Evolutionary conservation across 2,797 vertebrate genomes (phyloP), one percentile per base, ranked within the genome.

Genomic region (Eospalax fontanierii): DNA sequence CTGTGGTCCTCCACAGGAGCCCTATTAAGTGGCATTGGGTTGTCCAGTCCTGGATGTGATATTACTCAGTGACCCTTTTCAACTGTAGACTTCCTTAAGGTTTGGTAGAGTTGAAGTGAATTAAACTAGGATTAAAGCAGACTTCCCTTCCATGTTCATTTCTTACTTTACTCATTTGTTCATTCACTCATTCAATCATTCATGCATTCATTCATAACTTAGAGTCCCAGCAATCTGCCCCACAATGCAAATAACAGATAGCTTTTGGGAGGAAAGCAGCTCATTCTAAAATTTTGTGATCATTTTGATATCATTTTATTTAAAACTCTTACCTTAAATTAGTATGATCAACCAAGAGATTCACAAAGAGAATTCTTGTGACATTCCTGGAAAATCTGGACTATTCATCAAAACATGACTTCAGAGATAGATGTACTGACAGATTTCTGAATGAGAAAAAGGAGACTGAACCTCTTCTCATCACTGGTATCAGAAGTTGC

Each of bases 341-440:
- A 68, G 61, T 16, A 82, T 28, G 43, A 63, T 82, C 57, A 75
- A 19, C 59, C 26, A 63, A 61, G 18, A 70, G n/a, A 8, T 40
- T 94, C 78, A 79, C 57, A 88, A 92, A 95, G 46, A 95, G 68
- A 91, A 84, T 65, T 94, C 46, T 92, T 76, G 7, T 43, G 46
- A 30, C 24, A 89, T 74, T 89, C 86, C 88, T 93, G 30, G 54
- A 79, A 93, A 96, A 85, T 71, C 81, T 94, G 50, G 66, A 66
- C 43, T 88, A 54, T 40, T 93, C 86, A 79, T 71, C 15, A 33
- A 59, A 65, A 70, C 74, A 92, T 89, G 16, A 57, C 18, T 50
- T 68, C 54, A 79, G 70, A 91, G 78, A 84, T 81, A 68, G 46
- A 87, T 70, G 71, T 83, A 71, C 54, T 38, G 84, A 92, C 26